Conservation (phyloP, 2,113 vertebrate genomes). For the Cricetomys ansorgei region DNA sequence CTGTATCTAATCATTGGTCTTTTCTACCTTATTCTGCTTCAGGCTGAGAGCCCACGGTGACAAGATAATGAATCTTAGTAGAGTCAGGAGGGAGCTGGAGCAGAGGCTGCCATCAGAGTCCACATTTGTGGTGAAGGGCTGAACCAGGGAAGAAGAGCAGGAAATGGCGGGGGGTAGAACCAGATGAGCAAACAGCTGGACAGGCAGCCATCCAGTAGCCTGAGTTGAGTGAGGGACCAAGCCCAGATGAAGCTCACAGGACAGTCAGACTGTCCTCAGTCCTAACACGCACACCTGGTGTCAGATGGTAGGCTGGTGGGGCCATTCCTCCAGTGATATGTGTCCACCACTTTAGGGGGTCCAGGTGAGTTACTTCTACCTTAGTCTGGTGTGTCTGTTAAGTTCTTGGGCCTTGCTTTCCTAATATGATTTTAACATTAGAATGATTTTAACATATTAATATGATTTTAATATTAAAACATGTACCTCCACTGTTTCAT, state of each 20-base stretch:
- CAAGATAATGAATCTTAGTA: neutral
- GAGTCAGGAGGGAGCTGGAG: neutral
- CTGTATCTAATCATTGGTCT: too few species aligned
- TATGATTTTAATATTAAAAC: neutral
- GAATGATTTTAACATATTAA: neutral
- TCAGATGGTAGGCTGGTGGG: neutral
- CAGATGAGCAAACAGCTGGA: neutral
- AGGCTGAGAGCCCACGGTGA: neutral
- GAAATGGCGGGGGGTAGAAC: neutral
- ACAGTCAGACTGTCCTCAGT: neutral
- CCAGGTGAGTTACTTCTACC: neutral
- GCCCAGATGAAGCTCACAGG: neutral
- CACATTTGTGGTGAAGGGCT: neutral
- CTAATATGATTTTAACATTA: neutral
- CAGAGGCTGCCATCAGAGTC: neutral
- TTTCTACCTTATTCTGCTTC: neutral
- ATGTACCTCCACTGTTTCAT: neutral
- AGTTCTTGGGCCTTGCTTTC: neutral
- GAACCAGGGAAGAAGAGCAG: neutral
- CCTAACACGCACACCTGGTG: neutral
- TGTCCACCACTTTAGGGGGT: neutral
- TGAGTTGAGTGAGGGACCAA: neutral
- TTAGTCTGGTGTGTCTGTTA: neutral
- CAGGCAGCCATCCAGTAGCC: neutral
- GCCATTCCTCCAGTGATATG: neutral